Conservation (phyloP, 2,113 vertebrate species). For the Saimiri boliviensis region DNA sequence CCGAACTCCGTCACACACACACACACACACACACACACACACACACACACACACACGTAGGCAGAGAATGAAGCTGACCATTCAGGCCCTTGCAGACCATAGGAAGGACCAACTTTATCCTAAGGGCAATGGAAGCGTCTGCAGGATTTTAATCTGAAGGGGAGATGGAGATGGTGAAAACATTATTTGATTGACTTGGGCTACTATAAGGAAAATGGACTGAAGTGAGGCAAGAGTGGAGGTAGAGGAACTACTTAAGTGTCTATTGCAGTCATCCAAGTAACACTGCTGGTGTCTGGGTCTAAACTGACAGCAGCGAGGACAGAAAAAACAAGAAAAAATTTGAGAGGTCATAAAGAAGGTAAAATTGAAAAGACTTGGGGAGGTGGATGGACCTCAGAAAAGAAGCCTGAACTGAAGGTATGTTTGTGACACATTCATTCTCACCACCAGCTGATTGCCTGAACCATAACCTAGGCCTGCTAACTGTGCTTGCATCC, state of each 20-base stretch:
- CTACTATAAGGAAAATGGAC: slow-evolving; percentile 6
- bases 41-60: not conserved
- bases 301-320: not conserved
- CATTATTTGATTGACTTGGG: not conserved
- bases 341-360: not conserved
- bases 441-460: not conserved
- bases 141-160: not conserved
- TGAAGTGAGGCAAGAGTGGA: not conserved
- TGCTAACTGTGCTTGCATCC: not conserved
- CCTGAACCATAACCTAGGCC: not conserved
- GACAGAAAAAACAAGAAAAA: not conserved
- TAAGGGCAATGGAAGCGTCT: not conserved
- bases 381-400: not conserved
- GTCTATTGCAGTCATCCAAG: not conserved
- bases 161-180: not conserved
- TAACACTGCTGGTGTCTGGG: not conserved
- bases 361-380: not conserved
- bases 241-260: not conserved
- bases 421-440: not conserved
- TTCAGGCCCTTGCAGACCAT: not conserved
- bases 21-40: too few relatives aligned
- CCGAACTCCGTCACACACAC: too few relatives aligned
- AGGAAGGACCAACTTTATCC: not conserved
- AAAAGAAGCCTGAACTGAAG: not conserved
- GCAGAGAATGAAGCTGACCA: not conserved